Conservation (phyloP, 2,888 invertebrate species). For the Calephelis perditalis region DNA sequence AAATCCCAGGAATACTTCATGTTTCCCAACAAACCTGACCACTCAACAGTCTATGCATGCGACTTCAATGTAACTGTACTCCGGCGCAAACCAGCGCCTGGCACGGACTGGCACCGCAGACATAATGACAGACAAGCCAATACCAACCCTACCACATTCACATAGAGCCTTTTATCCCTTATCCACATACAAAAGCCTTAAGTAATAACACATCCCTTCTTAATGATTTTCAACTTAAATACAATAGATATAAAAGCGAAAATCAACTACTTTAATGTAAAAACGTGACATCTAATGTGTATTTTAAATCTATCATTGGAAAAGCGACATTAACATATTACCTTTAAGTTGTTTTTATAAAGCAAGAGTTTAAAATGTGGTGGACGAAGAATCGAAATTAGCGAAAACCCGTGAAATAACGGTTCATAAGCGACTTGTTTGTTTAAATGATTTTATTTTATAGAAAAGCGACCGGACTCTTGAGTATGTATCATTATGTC, state of each 20-base stretch:
- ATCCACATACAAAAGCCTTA: neutral
- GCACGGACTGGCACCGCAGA: constrained; percentile 57
- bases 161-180: neutral
- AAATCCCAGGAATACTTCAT: neutral
- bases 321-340: neutral
- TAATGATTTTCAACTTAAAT: constrained; percentile 3
- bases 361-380: neutral
- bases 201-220: neutral
- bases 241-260: neutral
- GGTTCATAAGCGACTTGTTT: neutral
- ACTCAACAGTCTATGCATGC: constrained; percentile 39
- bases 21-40: constrained; percentile 12
- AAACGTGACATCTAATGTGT: constrained; percentile 1
- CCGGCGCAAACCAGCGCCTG: constrained; percentile 54
- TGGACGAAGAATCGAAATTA: constrained; percentile 7
- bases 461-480: neutral
- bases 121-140: neutral
- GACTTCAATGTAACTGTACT: constrained; percentile 47
- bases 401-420: constrained; percentile 10
- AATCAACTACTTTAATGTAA: neutral
- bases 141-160: neutral
- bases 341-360: neutral
- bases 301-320: neutral
- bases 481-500: no score
- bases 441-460: neutral